Evolutionary conservation across 2,888 invertebrate species (phyloP), one percentile per base, ranked within the genome.

Genomic region (Glyphotaelius pellucidus): DNA sequence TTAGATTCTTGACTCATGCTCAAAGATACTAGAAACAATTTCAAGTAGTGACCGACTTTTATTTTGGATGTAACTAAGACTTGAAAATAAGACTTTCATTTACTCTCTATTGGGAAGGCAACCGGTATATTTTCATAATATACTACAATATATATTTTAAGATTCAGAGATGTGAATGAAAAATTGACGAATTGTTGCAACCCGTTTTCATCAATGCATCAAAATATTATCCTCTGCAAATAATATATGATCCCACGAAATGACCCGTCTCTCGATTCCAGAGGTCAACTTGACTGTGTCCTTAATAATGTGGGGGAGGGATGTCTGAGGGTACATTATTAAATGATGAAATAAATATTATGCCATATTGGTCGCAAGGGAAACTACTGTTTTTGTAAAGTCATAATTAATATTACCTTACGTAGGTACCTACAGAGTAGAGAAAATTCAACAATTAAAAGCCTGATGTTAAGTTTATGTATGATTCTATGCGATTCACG

Each of bases 291-390:
- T 38, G 38, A 35, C 42, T 30, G 83, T 42, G 42, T 42, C 86
- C 42, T 30, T 15, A 42, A 42, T 86, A 42, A 86, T 86, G 83
- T 83, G 83, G 86, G 86, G 90, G 87, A 42, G 90, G 38, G 31
- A 25, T 80, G 83, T 89, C 80, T 67, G 88, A 52, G 88, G 67
- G 89, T 81, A 80, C 91, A 86, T 91, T 91, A 83, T 90, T 52
- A 47, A 81, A 90, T 89, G 79, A 67, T 67, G 67, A 67, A 67
- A n/a, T 67, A 67, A 67, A 67, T 67, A 67, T 7, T 67, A 9
- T 67, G 25, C 1, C 19, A 7, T 7, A 25, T 7, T 67, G 5
- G 25, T 25, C 0, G 19, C 7, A 4, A 0, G 25, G 25, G 4
- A 19, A 52, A 52, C 19, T 19, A 4, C 15, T 19, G 3, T 52